Evolutionary conservation across 2,888 invertebrate genomes (phyloP).

Genomic region (Andrena praecox): DNA sequence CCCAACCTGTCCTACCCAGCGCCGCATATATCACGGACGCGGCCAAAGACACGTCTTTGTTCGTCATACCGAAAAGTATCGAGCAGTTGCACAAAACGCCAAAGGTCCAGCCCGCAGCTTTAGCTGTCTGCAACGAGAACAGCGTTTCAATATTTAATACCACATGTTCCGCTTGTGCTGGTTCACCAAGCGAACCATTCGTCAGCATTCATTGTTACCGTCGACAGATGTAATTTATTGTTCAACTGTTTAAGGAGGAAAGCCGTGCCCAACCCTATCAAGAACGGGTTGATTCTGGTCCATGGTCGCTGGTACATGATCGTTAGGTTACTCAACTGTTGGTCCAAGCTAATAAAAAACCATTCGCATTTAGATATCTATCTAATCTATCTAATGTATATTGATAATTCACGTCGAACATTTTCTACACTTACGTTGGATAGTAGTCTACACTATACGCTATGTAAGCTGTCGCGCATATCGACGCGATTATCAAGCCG

Average conservation of each 20-base stretch:
- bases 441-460: conserved; percentile 83
- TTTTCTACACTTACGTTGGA: conserved; percentile 83
- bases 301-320: conserved; percentile 84
- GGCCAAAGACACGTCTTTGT: conserved; percentile 84
- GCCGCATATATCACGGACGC: conserved; percentile 86
- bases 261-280: conserved; percentile 85
- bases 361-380: neutral
- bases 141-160: neutral
- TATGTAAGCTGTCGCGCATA: conserved; percentile 80
- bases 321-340: conserved; percentile 81
- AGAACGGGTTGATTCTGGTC: conserved; percentile 82
- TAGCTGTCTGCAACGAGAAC: conserved; percentile 74
- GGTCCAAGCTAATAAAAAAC: conserved; percentile 82
- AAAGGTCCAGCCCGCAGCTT: conserved; percentile 81
- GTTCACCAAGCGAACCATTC: neutral
- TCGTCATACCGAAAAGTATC: conserved; percentile 84
- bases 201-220: conserved; percentile 62
- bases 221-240: conserved; percentile 72
- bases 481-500: conserved; percentile 78
- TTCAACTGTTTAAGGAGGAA: conserved; percentile 83
- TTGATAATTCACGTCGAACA: neutral
- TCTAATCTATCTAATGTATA: neutral
- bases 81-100: conserved; percentile 83
- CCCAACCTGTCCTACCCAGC: conserved; percentile 86
- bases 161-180: no score